A percentile compares a stretch with the other conserved stretches of the same genome.
Evolutionary conservation across 2,113 vertebrate species (phyloP).

Genomic region (Rhabdornis inornatus): DNA sequence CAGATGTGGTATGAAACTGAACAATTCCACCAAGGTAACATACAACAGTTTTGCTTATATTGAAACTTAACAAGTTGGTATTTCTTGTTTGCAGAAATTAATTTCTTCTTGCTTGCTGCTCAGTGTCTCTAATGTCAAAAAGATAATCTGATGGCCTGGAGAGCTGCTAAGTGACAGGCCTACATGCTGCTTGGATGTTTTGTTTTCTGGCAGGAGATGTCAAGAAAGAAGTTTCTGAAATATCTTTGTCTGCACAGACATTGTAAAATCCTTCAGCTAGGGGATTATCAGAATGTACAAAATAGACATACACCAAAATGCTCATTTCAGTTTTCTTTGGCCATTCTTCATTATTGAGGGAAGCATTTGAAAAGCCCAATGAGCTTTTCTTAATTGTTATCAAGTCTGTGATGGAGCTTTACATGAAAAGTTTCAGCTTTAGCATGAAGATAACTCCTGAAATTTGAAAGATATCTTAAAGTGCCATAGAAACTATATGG

Average conservation of each 20-base stretch:
- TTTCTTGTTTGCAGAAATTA: not conserved
- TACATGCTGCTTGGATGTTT: not conserved
- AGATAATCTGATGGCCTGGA: not conserved
- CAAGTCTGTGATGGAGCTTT: not conserved
- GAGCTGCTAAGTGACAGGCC: not conserved
- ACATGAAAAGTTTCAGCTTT: not conserved
- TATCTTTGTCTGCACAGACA: not conserved
- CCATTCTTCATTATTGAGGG: not conserved
- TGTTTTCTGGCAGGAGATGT: not conserved
- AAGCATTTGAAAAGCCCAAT: not conserved
- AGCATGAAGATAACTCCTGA: not conserved
- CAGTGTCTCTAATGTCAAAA: not conserved
- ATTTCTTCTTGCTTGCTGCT: not conserved
- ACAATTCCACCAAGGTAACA: conserved; percentile 83
- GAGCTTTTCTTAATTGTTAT: not conserved
- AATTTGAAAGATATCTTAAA: not conserved
- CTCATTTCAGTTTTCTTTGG: not conserved
- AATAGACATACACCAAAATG: not conserved
- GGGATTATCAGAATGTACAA: not conserved
- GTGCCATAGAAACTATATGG: not conserved
- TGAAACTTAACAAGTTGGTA: not conserved
- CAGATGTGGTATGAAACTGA: conserved; percentile 92
- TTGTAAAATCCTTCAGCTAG: not conserved
- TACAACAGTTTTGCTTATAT: not conserved
- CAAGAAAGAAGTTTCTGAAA: not conserved